A percentile compares a stretch with the other conserved stretches of the same genome.
phyloP scores from a whole-genome alignment of 1,140 invertebrate species.

The Bathynomus jamesi region DNA sequence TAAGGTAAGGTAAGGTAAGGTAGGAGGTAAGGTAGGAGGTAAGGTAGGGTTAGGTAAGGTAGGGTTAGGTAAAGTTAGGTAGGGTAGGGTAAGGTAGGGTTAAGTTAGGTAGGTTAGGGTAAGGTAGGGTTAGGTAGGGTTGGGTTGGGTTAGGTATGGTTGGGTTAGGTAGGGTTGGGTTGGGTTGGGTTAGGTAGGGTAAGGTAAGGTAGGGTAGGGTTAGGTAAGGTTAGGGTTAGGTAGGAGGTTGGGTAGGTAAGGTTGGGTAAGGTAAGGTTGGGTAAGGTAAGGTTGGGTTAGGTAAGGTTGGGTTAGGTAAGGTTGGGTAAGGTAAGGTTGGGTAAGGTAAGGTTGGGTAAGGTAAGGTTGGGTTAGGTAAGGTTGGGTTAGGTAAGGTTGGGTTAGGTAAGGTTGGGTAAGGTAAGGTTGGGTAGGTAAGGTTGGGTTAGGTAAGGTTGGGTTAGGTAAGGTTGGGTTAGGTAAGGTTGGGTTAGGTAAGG shows the following conservation, averaged over 20 bases:
- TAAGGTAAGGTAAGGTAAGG: slow-evolving; percentile 4
- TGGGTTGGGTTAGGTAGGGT: background rate
- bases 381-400: background rate
- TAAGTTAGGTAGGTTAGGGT: background rate
- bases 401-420: background rate
- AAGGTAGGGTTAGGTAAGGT: background rate
- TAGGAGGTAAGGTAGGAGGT: background rate
- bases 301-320: slow-evolving; percentile 1
- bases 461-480: background rate
- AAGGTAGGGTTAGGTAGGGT: background rate
- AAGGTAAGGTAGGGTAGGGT: background rate
- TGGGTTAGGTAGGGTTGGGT: background rate
- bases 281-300: background rate
- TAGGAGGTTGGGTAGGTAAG: too few species aligned
- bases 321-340: background rate
- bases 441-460: background rate
- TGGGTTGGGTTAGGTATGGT: background rate
- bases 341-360: background rate
- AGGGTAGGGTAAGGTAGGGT: background rate
- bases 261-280: background rate
- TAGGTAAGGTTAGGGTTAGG: background rate
- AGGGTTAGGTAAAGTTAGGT: background rate
- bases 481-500: background rate
- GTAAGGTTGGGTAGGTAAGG: background rate
- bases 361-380: slow-evolving; percentile 1